These are phyloP conservation scores for Dallia pectoralis DNA, from an alignment of 2,797 vertebrate species.

Conservation along the genomic window DNA sequence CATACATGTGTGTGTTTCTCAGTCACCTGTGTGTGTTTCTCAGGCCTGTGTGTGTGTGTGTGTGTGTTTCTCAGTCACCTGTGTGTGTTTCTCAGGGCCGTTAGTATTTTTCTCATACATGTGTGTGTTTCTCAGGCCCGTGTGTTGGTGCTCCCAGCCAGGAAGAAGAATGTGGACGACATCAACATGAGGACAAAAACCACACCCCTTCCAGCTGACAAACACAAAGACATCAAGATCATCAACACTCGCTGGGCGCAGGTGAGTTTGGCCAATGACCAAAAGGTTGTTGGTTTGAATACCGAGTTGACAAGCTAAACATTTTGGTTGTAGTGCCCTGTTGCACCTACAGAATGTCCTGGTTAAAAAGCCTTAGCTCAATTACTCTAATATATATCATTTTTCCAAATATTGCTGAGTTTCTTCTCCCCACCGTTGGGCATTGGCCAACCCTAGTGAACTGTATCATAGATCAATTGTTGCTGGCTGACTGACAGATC, in stretches of 20 bases:
- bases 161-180: constrained; percentile 80
- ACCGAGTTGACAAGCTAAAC: no score
- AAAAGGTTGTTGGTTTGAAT: no score
- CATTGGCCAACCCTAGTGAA: neutral
- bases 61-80: no score
- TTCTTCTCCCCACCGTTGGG: neutral
- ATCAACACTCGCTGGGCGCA: constrained; percentile 86
- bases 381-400: no score
- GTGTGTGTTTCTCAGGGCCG: neutral
- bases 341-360: no score
- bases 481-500: no score
- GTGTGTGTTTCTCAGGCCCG: constrained; percentile 66
- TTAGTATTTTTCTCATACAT: neutral
- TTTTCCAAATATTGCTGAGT: no score
- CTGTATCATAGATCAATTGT: no score
- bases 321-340: no score
- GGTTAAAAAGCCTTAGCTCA: no score
- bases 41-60: constrained; percentile 80
- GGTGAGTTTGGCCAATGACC: constrained; percentile 62
- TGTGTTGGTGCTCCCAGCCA: constrained; percentile 79
- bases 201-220: constrained; percentile 78
- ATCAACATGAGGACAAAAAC: constrained; percentile 82
- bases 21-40: neutral
- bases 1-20: constrained; percentile 3
- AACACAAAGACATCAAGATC: constrained; percentile 81